Conservation (phyloP, 2,797 vertebrate species). For the Artibeus jamaicensis region DNA sequence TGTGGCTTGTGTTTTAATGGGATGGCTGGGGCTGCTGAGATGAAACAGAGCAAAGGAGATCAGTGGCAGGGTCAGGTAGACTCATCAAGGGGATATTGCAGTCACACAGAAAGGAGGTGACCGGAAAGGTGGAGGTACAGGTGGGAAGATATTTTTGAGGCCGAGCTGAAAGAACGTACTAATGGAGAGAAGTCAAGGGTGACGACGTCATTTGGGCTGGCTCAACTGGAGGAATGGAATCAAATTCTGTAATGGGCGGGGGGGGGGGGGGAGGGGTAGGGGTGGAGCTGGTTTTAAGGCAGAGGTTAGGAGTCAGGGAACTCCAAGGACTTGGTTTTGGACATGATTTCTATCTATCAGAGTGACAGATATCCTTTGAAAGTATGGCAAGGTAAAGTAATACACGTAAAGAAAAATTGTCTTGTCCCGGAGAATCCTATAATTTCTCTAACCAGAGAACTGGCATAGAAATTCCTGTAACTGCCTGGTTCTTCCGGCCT, state of each 20-base stretch:
- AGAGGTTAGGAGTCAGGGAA: not conserved
- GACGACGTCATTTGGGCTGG: not conserved
- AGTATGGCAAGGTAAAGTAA: not conserved
- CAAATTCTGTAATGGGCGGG: not conserved
- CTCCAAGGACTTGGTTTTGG: not conserved
- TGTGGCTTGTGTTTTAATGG: not conserved
- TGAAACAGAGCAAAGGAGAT: not conserved
- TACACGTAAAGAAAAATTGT: not conserved
- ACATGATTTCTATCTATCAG: not conserved
- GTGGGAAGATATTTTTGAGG: not conserved
- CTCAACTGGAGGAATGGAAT: no score
- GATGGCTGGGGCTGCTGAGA: not conserved
- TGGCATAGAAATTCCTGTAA: no score
- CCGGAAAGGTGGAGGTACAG: not conserved
- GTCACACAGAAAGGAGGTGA: not conserved
- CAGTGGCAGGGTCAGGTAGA: not conserved
- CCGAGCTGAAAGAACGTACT: not conserved
- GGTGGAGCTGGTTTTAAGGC: not conserved
- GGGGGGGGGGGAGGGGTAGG: no score
- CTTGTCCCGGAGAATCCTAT: not conserved
- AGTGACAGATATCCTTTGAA: not conserved
- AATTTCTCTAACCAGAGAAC: not conserved
- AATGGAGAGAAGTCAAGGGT: not conserved
- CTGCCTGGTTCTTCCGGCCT: not conserved
- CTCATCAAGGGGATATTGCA: not conserved